phyloP scores from a whole-genome alignment of 2,797 vertebrate species.

The Odontamblyopus lacepedii region DNA sequence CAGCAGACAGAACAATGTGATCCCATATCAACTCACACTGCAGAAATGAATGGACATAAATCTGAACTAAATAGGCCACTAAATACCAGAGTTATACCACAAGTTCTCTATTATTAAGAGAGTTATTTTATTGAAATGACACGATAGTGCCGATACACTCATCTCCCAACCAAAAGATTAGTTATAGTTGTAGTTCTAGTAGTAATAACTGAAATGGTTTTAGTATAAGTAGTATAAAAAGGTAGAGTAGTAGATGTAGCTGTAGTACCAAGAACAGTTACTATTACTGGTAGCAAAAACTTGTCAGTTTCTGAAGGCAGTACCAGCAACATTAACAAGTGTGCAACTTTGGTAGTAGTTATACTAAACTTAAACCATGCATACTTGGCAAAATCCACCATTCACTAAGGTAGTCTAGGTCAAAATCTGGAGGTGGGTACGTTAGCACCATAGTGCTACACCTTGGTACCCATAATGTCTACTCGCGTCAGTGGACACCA shows the following conservation, averaged over 20 bases:
- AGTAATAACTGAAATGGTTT: background rate
- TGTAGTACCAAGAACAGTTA: background rate
- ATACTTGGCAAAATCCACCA: too few relatives aligned
- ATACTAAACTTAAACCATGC: too few relatives aligned
- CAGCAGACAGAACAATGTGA: conserved; percentile 39
- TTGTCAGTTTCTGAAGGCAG: too few relatives aligned
- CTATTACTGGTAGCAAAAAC: too few relatives aligned
- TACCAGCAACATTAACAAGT: too few relatives aligned
- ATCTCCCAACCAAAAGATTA: background rate
- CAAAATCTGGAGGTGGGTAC: background rate
- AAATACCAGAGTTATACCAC: background rate
- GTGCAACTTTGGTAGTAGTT: too few relatives aligned
- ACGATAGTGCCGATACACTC: background rate
- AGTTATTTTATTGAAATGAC: background rate
- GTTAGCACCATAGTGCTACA: too few relatives aligned
- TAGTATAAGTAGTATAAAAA: background rate
- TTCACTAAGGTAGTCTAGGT: too few relatives aligned
- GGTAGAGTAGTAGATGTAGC: background rate
- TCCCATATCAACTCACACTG: conserved; percentile 20
- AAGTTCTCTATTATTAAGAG: background rate
- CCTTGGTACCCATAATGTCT: too few relatives aligned
- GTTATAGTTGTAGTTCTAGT: background rate
- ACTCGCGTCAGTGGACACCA: too few relatives aligned
- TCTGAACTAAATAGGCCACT: background rate
- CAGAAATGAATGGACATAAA: background rate